These are phyloP conservation scores for Zelleria hepariella DNA, from an alignment of 2,888 invertebrate species.

Conservation along the genomic window DNA sequence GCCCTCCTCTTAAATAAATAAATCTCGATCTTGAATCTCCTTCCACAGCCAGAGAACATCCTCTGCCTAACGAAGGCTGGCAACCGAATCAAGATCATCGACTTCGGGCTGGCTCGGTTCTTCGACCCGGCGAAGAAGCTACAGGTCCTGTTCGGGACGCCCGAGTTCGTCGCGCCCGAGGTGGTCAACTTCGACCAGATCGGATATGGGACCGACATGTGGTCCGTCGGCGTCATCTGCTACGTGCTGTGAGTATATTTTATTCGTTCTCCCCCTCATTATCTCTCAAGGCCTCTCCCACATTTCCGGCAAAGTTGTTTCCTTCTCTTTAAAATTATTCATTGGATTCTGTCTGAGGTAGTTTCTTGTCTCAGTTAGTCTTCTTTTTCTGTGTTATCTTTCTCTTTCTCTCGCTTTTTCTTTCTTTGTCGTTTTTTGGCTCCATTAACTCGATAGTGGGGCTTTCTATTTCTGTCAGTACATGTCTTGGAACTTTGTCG, in stretches of 20 bases:
- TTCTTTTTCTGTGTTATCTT: too few species aligned
- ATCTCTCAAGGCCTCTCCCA: background rate
- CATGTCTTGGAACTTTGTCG: too few species aligned
- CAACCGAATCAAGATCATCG: conserved; percentile 99
- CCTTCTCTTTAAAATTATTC: background rate
- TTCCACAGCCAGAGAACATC: conserved; percentile 97
- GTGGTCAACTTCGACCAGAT: conserved; percentile 99
- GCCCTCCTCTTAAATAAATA: too few species aligned
- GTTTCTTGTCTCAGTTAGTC: background rate
- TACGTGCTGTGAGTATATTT: conserved; percentile 92
- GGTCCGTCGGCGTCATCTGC: conserved; percentile 98
- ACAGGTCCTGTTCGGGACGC: conserved; percentile 96
- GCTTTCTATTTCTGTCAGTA: too few species aligned
- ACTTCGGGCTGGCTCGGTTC: conserved; percentile 95
- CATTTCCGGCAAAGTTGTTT: background rate
- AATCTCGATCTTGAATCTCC: too few species aligned
- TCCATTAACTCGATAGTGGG: too few species aligned
- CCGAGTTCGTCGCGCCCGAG: conserved; percentile 99
- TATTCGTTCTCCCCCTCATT: conserved; percentile 2
- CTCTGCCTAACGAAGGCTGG: conserved; percentile 95
- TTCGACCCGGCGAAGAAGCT: conserved; percentile 93
- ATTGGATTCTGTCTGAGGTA: background rate
- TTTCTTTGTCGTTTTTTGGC: too few species aligned
- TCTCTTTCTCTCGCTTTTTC: too few species aligned
- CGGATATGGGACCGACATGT: conserved; percentile 97